Conservation (phyloP, 2,797 vertebrate genomes). For the Peromyscus aztecus region DNA sequence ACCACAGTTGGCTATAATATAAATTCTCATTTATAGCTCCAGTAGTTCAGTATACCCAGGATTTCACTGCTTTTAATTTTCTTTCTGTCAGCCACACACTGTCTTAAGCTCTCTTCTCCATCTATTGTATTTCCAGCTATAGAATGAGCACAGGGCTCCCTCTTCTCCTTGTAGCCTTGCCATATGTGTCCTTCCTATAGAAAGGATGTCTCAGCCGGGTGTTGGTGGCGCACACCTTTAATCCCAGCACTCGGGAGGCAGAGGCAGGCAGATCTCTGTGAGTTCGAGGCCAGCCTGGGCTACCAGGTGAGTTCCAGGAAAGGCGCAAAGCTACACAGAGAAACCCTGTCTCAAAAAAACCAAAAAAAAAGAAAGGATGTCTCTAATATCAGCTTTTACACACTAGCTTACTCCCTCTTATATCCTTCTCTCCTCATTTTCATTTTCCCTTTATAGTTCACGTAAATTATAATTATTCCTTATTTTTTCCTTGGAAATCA, state of each 20-base stretch:
- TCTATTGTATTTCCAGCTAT: not conserved
- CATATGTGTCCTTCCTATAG: not conserved
- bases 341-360: too few relatives aligned
- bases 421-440: too few relatives aligned
- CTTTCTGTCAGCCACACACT: rapidly evolving
- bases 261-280: too few relatives aligned
- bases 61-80: not conserved
- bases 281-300: too few relatives aligned
- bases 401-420: too few relatives aligned
- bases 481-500: not conserved
- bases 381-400: not conserved
- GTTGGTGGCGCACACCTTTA: too few relatives aligned
- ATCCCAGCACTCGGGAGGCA: too few relatives aligned
- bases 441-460: not conserved
- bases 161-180: not conserved
- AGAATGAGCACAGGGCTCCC: not conserved
- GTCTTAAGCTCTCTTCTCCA: not conserved
- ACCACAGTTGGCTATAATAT: not conserved
- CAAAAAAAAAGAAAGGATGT: not conserved
- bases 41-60: not conserved
- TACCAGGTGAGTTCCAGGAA: too few relatives aligned
- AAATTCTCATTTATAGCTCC: not conserved
- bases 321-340: too few relatives aligned
- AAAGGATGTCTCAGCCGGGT: too few relatives aligned
- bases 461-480: not conserved